Evolutionary conservation across 2,888 invertebrate genomes (phyloP), one percentile per base, ranked within the genome.

Genomic region (Drosophila borborema): DNA sequence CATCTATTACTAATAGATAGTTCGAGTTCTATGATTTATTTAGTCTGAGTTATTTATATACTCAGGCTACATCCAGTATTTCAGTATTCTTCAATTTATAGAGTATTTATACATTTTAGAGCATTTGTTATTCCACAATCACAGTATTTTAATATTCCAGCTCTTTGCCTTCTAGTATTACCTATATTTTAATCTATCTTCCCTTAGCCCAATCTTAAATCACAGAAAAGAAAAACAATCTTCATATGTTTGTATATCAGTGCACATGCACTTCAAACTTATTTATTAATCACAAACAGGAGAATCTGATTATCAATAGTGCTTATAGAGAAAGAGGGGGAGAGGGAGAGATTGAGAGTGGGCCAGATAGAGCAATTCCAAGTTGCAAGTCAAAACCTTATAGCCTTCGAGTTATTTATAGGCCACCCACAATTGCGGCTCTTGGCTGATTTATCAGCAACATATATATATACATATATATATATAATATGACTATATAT

Each of bases 391-490:
- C n/a, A 23, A 36, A 46, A 45, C 38, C 38, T 31, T 36, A 23
- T 18, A n/a, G 8, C 16, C 16, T 14, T 28, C 16, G 31, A 2
- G 20, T 67, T 34, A 20, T 28, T 55, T 31, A 38, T 51, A 51
- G 8, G 1, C 51, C 51, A 23, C 36, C 31, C 54, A 38, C 20
- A 34, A 61, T 40, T 48, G 61, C 31, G 45, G 38, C 20, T 36
- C 2, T 45, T 23, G 7, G 14, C 31, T 48, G 61, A 77, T 65
- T 77, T 54, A 77, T 67, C 73, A 78, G 64, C 38, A 43, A 28
- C 23, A 51, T 53, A 20, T 53, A 16, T 54, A 16, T 53, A 38
- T 53, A 38, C 14, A 28, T 54, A 54, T 28, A 16, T 16, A 40
- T 23, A n/a, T 28, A 55, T 55, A n/a, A 54, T 20, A 8, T 0